Conservation (phyloP, 1,140 invertebrate species). For the Scaptomyza montana region DNA sequence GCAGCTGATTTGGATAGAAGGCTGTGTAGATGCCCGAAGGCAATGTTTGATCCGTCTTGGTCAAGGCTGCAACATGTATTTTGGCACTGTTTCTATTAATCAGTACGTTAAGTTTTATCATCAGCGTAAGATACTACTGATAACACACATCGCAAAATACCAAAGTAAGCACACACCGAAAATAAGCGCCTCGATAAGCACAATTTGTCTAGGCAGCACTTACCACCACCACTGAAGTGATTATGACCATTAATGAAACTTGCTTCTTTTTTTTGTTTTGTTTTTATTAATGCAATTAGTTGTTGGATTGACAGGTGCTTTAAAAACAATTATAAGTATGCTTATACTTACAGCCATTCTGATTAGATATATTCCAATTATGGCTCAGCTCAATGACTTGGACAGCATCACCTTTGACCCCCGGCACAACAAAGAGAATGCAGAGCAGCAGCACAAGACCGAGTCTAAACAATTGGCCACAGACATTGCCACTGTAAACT, state of each 20-base stretch:
- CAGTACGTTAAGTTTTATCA: not conserved
- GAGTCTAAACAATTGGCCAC: constrained; percentile 13
- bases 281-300: constrained; percentile 34
- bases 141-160: not conserved
- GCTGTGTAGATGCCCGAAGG: constrained; percentile 95
- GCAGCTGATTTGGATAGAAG: constrained; percentile 85
- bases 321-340: not conserved
- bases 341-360: constrained; percentile 68
- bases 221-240: constrained; percentile 20
- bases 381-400: constrained; percentile 60
- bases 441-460: constrained; percentile 27
- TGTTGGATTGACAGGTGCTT: constrained; percentile 4
- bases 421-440: constrained; percentile 6
- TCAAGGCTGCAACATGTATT: constrained; percentile 38
- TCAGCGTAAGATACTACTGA: not conserved
- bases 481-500: constrained; percentile 14
- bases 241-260: constrained; percentile 23
- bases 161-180: constrained; percentile 3
- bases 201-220: not conserved
- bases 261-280: constrained; percentile 18
- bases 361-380: constrained; percentile 69
- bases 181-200: constrained; percentile 20
- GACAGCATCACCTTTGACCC: constrained; percentile 53
- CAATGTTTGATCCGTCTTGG: constrained; percentile 84
- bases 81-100: not conserved